Conservation (phyloP, 2,888 invertebrate genomes). For the Trissolcus brochymenae region DNA sequence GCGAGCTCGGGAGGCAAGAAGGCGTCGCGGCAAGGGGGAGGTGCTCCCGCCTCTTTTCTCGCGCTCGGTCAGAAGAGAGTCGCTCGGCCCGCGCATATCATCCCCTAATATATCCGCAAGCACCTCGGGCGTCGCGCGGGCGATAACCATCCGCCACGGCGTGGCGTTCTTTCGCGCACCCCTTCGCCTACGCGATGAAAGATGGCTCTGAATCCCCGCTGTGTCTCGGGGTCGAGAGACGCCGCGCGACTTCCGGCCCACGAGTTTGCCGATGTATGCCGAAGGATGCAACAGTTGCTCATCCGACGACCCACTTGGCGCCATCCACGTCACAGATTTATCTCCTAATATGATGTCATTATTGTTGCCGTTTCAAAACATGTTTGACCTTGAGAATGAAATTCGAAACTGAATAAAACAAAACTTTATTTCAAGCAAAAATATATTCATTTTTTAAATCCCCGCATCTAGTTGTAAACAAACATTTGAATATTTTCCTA, state of each 20-base stretch:
- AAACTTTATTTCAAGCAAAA: too few species aligned
- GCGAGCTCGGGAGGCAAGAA: constrained; percentile 60
- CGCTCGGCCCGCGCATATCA: constrained; percentile 64
- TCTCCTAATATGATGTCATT: too few species aligned
- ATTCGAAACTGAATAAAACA: too few species aligned
- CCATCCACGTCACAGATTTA: too few species aligned
- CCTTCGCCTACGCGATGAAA: constrained; percentile 58
- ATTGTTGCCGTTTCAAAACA: too few species aligned
- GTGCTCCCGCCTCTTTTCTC: constrained; percentile 61
- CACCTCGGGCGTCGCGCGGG: constrained; percentile 21
- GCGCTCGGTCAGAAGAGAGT: constrained; percentile 61
- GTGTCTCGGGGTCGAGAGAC: constrained; percentile 36
- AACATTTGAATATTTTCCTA: too few species aligned
- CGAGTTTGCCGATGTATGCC: constrained; percentile 36
- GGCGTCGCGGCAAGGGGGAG: constrained; percentile 26
- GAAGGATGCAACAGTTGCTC: constrained; percentile 62
- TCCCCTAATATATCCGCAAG: constrained; percentile 61
- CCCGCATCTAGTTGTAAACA: too few species aligned
- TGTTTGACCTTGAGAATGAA: too few species aligned
- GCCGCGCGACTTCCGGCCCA: constrained; percentile 34
- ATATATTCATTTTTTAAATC: too few species aligned
- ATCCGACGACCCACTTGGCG: constrained; percentile 49
- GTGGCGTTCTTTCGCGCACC: constrained; percentile 51
- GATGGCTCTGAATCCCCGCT: constrained; percentile 55
- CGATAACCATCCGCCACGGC: constrained; percentile 10